Evolutionary conservation across 2,797 vertebrate genomes (phyloP).

Genomic region (Petrocephalus schoutedeni): DNA sequence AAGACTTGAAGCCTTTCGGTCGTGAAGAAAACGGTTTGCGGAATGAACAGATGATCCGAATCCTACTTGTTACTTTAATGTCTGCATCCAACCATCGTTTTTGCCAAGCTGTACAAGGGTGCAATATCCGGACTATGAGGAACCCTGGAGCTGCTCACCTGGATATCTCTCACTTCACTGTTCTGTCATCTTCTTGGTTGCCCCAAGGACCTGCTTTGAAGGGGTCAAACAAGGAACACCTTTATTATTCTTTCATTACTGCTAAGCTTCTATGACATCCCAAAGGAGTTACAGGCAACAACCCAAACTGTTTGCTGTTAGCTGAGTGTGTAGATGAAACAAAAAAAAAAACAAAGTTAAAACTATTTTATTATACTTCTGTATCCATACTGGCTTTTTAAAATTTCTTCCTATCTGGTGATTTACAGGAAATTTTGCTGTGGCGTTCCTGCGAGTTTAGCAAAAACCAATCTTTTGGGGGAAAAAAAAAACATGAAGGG

Average conservation of each 20-base stretch:
- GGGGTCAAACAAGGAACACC: neutral
- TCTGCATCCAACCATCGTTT: neutral
- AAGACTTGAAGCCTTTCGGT: neutral
- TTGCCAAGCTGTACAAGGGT: neutral
- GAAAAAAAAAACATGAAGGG: constrained; percentile 53
- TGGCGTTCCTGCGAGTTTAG: constrained; percentile 62
- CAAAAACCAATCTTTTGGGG: constrained; percentile 60
- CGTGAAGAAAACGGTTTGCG: neutral
- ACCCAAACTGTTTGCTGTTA: constrained; percentile 57
- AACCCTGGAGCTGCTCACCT: constrained; percentile 1
- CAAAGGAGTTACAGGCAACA: constrained; percentile 43
- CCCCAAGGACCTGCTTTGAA: neutral
- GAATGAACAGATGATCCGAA: neutral
- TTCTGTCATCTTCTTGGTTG: constrained; percentile 19
- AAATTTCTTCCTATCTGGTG: constrained; percentile 59
- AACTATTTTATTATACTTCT: constrained; percentile 49
- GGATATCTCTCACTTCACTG: constrained; percentile 9
- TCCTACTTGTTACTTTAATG: neutral
- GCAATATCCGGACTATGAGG: neutral
- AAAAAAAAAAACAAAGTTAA: constrained; percentile 38
- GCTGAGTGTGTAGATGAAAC: constrained; percentile 60
- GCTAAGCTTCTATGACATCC: constrained; percentile 40
- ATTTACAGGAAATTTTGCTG: constrained; percentile 51
- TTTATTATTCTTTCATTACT: constrained; percentile 18
- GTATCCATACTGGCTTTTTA: constrained; percentile 50